Percentiles rank a stretch among this genome's conserved stretches.
Evolutionary conservation across 2,113 vertebrate species (phyloP).

Genomic region (Carassius auratus): DNA sequence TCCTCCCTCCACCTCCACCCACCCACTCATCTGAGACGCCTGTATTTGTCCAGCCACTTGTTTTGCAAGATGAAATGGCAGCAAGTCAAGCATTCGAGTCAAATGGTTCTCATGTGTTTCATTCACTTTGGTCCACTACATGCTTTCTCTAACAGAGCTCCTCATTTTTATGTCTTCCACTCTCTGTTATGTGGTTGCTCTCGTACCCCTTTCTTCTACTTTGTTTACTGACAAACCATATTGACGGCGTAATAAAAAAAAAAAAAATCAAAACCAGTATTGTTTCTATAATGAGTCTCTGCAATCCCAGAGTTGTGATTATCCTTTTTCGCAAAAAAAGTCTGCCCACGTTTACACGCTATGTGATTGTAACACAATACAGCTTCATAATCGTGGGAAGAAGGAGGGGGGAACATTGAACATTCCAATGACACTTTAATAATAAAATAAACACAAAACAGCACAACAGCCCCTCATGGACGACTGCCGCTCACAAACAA

Average conservation of each 20-base stretch:
- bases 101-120: conserved; percentile 34
- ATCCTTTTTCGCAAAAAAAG: conserved; percentile 32
- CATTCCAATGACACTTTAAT: too few relatives aligned
- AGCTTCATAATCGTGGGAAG: too few relatives aligned
- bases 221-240: conserved; percentile 41
- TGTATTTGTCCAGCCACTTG: conserved; percentile 24
- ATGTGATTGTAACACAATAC: neutral
- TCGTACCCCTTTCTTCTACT: conserved; percentile 6
- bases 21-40: conserved; percentile 33
- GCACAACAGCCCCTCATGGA: too few relatives aligned
- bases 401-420: too few relatives aligned
- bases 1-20: neutral
- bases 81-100: conserved; percentile 28
- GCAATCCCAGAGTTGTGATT: conserved; percentile 29
- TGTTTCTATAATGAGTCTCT: conserved; percentile 37
- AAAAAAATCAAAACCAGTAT: conserved; percentile 31
- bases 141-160: conserved; percentile 26
- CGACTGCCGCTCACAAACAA: too few relatives aligned
- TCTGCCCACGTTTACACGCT: neutral
- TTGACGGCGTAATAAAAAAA: neutral
- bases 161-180: conserved; percentile 24
- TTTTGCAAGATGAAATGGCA: conserved; percentile 45
- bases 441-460: too few relatives aligned
- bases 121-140: conserved; percentile 16
- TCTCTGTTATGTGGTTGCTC: conserved; percentile 36